Conservation (phyloP, 2,113 vertebrate species). For the Puma concolor region DNA sequence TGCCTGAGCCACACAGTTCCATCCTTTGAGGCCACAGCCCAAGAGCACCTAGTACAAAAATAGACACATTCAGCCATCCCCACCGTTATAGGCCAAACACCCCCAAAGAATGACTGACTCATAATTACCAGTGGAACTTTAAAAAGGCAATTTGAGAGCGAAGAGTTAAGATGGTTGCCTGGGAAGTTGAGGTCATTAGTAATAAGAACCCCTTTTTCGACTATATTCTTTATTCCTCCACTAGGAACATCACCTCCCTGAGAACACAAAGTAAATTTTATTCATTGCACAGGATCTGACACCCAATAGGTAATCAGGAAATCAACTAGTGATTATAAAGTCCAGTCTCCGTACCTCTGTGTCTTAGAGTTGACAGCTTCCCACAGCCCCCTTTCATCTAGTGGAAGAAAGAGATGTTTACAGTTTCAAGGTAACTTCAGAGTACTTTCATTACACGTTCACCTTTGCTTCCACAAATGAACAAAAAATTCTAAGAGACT, state of each 20-base stretch:
- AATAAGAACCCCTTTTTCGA: not conserved
- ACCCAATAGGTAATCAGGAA: not conserved
- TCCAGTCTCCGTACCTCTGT: not conserved
- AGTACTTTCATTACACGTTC: not conserved
- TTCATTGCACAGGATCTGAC: not conserved
- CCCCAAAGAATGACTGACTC: conserved; percentile 18
- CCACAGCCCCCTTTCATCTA: not conserved
- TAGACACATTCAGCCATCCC: conserved; percentile 19
- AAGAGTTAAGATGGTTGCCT: conserved; percentile 4
- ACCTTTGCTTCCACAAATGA: not conserved
- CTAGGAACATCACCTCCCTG: not conserved
- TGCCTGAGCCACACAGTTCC: not conserved
- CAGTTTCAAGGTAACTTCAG: not conserved
- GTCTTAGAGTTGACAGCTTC: not conserved
- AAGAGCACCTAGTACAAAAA: conserved; percentile 60
- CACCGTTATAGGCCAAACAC: not conserved
- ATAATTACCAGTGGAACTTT: conserved; percentile 29
- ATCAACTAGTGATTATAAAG: not conserved
- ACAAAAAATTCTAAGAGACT: conserved; percentile 32
- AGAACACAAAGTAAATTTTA: not conserved
- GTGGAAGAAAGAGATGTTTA: not conserved
- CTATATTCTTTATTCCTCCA: not conserved
- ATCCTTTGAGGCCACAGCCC: conserved; percentile 1
- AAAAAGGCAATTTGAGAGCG: not conserved
- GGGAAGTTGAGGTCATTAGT: not conserved